These are phyloP conservation scores for Phenganax marumi DNA, from an alignment of 92 coral and sea anemone species.

Conservation along the genomic window DNA sequence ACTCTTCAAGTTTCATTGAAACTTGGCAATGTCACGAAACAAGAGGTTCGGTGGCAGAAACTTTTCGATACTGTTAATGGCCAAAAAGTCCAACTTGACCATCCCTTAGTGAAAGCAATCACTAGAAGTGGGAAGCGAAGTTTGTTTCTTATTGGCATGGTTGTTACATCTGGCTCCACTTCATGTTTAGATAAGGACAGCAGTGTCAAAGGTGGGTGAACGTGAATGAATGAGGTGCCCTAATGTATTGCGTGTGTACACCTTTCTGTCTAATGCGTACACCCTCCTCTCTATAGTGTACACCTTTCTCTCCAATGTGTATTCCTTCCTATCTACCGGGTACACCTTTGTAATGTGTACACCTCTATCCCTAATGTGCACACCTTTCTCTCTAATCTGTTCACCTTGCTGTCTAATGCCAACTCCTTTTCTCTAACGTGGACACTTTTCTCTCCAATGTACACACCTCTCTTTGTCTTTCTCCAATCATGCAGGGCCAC, in stretches of 20 bases:
- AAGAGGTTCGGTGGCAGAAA: slow-evolving; percentile 71
- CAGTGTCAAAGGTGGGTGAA: slow-evolving; percentile 58
- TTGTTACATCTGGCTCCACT: slow-evolving; percentile 58
- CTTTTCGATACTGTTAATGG: slow-evolving; percentile 59
- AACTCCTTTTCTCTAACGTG: no score
- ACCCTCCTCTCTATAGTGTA: no score
- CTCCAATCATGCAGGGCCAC: no score
- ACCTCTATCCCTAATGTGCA: no score
- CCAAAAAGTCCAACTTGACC: slow-evolving; percentile 63
- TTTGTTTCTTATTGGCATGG: slow-evolving; percentile 68
- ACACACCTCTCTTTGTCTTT: no score
- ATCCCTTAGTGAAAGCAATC: slow-evolving; percentile 71
- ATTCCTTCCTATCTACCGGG: no score
- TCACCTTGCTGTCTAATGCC: no score
- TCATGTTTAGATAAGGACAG: slow-evolving; percentile 62
- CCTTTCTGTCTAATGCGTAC: neutral
- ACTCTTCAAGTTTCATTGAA: slow-evolving; percentile 77
- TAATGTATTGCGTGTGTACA: neutral
- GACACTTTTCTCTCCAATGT: no score
- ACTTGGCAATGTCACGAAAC: slow-evolving; percentile 71
- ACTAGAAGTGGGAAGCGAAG: slow-evolving; percentile 60
- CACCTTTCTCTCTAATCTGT: no score
- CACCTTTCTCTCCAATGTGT: no score
- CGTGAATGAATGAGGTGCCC: neutral
- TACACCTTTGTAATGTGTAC: no score